Evolutionary conservation across 2,113 vertebrate genomes (phyloP).

Genomic region (Cinclus cinclus): DNA sequence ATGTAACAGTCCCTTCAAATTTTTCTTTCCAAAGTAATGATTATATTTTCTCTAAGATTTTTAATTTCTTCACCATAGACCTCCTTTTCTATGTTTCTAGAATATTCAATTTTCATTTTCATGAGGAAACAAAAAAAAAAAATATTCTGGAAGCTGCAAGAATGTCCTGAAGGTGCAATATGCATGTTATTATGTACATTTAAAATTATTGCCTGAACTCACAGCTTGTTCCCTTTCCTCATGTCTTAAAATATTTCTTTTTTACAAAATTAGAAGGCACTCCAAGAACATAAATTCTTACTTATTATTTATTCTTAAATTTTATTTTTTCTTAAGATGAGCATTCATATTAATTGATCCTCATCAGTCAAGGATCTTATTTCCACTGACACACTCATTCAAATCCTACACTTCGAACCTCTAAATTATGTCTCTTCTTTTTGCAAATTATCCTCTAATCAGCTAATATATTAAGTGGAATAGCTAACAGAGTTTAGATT

Average conservation of each 20-base stretch:
- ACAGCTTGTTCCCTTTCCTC: background rate
- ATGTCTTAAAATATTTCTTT: background rate
- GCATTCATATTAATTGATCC: background rate
- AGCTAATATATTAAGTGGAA: background rate
- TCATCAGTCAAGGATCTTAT: background rate
- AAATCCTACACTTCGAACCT: background rate
- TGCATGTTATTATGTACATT: background rate
- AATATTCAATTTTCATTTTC: background rate
- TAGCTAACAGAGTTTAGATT: background rate
- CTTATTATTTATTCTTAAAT: background rate
- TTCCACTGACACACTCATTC: background rate
- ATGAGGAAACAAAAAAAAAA: background rate
- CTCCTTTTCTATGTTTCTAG: background rate
- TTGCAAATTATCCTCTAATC: background rate
- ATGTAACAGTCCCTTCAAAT: background rate
- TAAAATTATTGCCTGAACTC: background rate
- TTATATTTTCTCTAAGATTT: background rate
- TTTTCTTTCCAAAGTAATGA: background rate
- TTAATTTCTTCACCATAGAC: background rate
- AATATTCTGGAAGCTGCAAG: background rate
- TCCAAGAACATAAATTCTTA: background rate
- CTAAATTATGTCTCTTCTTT: background rate
- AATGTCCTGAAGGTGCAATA: background rate
- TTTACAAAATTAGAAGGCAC: background rate
- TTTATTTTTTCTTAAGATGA: background rate